Conservation (phyloP, 2,888 invertebrate species). For the Isotomurus palustris region DNA sequence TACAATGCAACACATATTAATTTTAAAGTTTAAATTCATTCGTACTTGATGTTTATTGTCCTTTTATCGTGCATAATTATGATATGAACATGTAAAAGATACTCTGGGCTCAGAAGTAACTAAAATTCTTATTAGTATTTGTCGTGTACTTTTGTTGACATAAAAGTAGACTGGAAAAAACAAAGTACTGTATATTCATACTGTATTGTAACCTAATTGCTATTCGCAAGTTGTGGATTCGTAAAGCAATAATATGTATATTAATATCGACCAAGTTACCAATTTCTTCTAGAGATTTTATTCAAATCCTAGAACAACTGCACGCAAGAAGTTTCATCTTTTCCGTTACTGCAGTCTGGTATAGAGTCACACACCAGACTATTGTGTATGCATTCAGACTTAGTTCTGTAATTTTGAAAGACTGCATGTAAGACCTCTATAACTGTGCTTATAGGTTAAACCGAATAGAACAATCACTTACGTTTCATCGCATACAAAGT, state of each 20-base stretch:
- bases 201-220: background rate
- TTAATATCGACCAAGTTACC: background rate
- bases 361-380: slow-evolving; percentile 21
- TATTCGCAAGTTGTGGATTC: background rate
- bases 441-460: too few relatives aligned
- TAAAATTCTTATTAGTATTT: too few relatives aligned
- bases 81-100: too few relatives aligned
- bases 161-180: too few relatives aligned
- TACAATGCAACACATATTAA: too few relatives aligned
- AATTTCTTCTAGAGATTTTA: background rate
- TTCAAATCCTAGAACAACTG: slow-evolving; percentile 4
- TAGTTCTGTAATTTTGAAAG: background rate
- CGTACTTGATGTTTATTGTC: too few relatives aligned
- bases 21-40: too few relatives aligned
- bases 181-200: too few relatives aligned
- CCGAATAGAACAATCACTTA: background rate
- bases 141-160: too few relatives aligned
- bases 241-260: background rate
- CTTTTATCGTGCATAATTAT: too few relatives aligned
- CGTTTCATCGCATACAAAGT: slow-evolving; percentile 16
- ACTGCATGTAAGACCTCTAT: background rate
- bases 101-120: too few relatives aligned
- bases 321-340: slow-evolving; percentile 20
- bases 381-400: slow-evolving; percentile 15
- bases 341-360: slow-evolving; percentile 21